Conservation (phyloP, 2,113 vertebrate species). For the Oplegnathus fasciatus region DNA sequence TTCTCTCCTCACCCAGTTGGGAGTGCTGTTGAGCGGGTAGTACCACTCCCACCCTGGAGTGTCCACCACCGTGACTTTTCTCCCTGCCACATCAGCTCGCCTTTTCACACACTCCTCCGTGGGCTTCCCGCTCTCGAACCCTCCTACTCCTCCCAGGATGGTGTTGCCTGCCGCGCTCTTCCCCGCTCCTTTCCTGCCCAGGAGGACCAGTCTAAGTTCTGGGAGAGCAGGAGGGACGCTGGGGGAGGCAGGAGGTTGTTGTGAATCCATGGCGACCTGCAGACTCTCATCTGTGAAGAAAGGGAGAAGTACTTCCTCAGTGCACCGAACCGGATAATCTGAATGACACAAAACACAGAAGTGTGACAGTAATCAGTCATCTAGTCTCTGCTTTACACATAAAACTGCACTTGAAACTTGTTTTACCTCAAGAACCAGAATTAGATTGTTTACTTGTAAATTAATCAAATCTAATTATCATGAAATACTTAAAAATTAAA, state of each 20-base stretch:
- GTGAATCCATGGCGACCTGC: conserved; percentile 52
- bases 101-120: conserved; percentile 83
- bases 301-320: conserved; percentile 69
- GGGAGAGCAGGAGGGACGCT: conserved; percentile 24
- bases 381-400: background rate
- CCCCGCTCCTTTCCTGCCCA: conserved; percentile 82
- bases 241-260: background rate
- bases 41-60: conserved; percentile 87
- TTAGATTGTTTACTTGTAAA: background rate
- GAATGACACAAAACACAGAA: conserved; percentile 63
- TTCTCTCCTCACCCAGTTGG: conserved; percentile 83
- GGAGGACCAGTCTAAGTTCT: conserved; percentile 81
- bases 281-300: conserved; percentile 74
- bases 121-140: conserved; percentile 77
- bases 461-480: background rate
- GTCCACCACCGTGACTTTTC: conserved; percentile 82
- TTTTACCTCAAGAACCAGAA: background rate
- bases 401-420: background rate
- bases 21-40: conserved; percentile 83
- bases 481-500: background rate
- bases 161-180: conserved; percentile 82
- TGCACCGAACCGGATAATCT: conserved; percentile 61
- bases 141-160: conserved; percentile 70
- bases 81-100: conserved; percentile 62
- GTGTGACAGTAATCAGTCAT: conserved; percentile 9